Percentiles rank a stretch among this genome's conserved stretches.
These are phyloP conservation scores for Phrixothrix hirtus DNA, from an alignment of 2,888 invertebrate species.

Conservation along the genomic window DNA sequence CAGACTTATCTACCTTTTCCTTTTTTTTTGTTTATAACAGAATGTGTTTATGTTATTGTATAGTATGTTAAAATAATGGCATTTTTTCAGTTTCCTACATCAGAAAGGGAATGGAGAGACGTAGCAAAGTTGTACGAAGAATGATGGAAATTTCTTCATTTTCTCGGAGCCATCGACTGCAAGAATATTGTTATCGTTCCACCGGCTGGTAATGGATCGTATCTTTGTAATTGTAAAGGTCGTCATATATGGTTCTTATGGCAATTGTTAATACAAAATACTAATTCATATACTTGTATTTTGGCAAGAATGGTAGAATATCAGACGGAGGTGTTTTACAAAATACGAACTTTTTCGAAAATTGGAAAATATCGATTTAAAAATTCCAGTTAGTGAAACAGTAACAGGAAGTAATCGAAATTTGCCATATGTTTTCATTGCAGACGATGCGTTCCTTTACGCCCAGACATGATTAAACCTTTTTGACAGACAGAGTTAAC, in stretches of 20 bases:
- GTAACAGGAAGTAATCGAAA: constrained; percentile 9
- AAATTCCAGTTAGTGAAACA: no score
- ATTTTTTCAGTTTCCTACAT: no score
- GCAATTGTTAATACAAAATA: no score
- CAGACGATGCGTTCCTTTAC: no score
- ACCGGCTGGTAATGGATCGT: constrained; percentile 21
- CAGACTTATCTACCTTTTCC: not conserved
- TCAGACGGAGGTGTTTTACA: no score
- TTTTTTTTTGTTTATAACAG: no score
- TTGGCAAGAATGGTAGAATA: no score
- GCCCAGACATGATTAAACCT: no score
- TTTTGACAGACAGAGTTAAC: no score
- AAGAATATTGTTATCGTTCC: constrained; percentile 26
- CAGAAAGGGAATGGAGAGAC: constrained; percentile 28
- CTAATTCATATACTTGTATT: no score
- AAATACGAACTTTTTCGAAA: no score
- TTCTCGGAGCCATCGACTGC: constrained; percentile 29
- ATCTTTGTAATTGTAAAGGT: constrained; percentile 24
- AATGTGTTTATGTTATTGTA: not conserved
- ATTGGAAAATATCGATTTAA: constrained; percentile 15
- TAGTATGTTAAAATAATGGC: no score
- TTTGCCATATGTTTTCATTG: constrained; percentile 31
- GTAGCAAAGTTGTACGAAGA: constrained; percentile 27
- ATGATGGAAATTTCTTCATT: constrained; percentile 30
- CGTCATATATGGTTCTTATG: constrained; percentile 33